Evolutionary conservation across 2,113 vertebrate species (phyloP), one percentile per base, ranked within the genome.

Genomic region (Tenebrosternarchus preto): DNA sequence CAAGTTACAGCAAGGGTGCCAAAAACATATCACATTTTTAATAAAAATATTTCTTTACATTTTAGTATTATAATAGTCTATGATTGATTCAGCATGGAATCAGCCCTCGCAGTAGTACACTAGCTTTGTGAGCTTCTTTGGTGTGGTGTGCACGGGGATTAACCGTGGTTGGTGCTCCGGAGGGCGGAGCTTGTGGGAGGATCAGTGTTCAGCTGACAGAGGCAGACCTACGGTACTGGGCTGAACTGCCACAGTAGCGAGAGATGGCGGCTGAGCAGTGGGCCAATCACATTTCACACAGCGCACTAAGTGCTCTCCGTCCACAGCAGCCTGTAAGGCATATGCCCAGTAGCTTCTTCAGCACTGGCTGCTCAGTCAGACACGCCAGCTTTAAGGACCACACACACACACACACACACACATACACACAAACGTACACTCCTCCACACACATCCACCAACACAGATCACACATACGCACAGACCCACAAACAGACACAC

Each of bases 271-370:
- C 15, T 22, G 80, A 64, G 82, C 78, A 53, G 63, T 72, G 83
- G 78, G 43, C 76, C 82, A 87, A 77, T 82, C 73, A 87, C 81
- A 87, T 60, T 80, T 53, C 20, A 55, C 43, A 60, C 60, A 56
- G 19, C 15, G 60, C 27, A 50, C 61, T 20, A 74, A 64, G 19
- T 27, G 12, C 55, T 46, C 8, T 3, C 1, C 11, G 22, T 31
- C 43, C n/a, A 39, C 19, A 73, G 64, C n/a, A 67, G 31, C 64
- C 22, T 68, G 64, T 69, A 20, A 69, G 20, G 15, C 63, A 24
- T 55, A 69, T 29, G 20, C 15, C 76, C 36, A 1, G 56, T 15
- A 70, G 25, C 57, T n/a, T n/a, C n/a, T n/a, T n/a, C n/a, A n/a
- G n/a, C 27, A 22, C 9, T 20, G 25, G 2, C 19, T 53, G 17